Evolutionary conservation across 2,888 invertebrate genomes (phyloP).

Genomic region (Phasia obesa): DNA sequence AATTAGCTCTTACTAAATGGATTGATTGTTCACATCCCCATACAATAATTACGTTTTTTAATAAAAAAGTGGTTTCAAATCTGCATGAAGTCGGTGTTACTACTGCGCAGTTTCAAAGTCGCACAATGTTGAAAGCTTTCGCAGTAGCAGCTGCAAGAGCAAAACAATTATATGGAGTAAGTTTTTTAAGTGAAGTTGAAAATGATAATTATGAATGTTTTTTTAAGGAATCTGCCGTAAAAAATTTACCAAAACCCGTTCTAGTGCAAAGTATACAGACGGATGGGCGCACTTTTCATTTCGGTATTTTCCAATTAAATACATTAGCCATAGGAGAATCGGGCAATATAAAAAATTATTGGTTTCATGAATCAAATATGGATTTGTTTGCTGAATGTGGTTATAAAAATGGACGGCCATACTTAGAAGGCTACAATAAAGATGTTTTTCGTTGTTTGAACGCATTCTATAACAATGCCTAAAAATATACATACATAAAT

Average conservation of each 20-base stretch:
- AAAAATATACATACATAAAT: no score
- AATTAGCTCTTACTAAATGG: slow-evolving; percentile 75
- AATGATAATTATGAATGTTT: slow-evolving; percentile 3
- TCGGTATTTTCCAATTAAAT: slow-evolving; percentile 92
- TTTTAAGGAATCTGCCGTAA: slow-evolving; percentile 35
- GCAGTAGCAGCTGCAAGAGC: slow-evolving; percentile 90
- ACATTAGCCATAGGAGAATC: slow-evolving; percentile 87
- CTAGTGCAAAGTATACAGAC: slow-evolving; percentile 92
- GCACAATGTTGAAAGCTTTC: slow-evolving; percentile 89
- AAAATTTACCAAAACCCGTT: slow-evolving; percentile 87
- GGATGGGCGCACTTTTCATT: slow-evolving; percentile 90
- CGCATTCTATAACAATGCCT: slow-evolving; percentile 89
- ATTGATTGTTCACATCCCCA: slow-evolving; percentile 84
- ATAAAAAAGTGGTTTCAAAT: slow-evolving; percentile 86
- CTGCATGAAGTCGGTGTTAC: slow-evolving; percentile 87
- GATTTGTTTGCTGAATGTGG: slow-evolving; percentile 86
- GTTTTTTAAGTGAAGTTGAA: no score
- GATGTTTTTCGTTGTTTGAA: slow-evolving; percentile 90
- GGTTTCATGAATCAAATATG: slow-evolving; percentile 88
- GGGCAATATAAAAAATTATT: slow-evolving; percentile 88
- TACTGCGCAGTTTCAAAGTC: slow-evolving; percentile 86
- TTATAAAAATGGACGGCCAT: slow-evolving; percentile 84
- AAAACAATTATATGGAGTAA: slow-evolving; percentile 86
- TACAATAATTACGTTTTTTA: slow-evolving; percentile 89
- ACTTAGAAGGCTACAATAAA: slow-evolving; percentile 89